phyloP scores from a whole-genome alignment of 2,888 invertebrate species.

The Polietes domitor region DNA sequence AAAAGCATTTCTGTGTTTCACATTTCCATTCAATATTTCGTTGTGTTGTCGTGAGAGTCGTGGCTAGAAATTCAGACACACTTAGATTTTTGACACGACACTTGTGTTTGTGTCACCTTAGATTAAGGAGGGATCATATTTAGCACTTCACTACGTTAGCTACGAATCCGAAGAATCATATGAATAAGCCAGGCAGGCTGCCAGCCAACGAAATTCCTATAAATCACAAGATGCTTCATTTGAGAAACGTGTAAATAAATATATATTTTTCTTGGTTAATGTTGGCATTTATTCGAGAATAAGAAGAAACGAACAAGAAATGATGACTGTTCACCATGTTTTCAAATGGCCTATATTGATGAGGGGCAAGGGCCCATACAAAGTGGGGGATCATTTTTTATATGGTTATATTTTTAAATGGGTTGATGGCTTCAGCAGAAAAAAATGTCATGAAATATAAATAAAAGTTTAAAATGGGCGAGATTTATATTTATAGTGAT shows the following conservation, averaged over 20 bases:
- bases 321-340: too few species aligned
- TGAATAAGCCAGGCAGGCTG: background rate
- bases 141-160: background rate
- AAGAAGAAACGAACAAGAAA: too few species aligned
- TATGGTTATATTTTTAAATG: too few species aligned
- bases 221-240: background rate
- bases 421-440: too few species aligned
- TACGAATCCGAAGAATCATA: too few species aligned
- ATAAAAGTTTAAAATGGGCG: too few species aligned
- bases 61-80: constrained; percentile 1
- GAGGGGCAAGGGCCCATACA: too few species aligned
- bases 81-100: constrained; percentile 7
- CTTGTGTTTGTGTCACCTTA: constrained; percentile 33
- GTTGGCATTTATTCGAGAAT: too few species aligned
- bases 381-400: too few species aligned
- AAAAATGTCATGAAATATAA: too few species aligned
- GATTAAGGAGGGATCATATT: constrained; percentile 37
- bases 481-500: too few species aligned
- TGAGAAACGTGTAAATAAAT: background rate
- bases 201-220: background rate
- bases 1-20: constrained; percentile 47
- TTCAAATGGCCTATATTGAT: too few species aligned
- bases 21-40: background rate
- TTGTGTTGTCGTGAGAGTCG: background rate
- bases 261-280: background rate